Percentiles rank a stretch among this genome's conserved stretches.
Evolutionary conservation across 1,140 invertebrate species (phyloP).

Genomic region (Aphelenchoides fujianensis): DNA sequence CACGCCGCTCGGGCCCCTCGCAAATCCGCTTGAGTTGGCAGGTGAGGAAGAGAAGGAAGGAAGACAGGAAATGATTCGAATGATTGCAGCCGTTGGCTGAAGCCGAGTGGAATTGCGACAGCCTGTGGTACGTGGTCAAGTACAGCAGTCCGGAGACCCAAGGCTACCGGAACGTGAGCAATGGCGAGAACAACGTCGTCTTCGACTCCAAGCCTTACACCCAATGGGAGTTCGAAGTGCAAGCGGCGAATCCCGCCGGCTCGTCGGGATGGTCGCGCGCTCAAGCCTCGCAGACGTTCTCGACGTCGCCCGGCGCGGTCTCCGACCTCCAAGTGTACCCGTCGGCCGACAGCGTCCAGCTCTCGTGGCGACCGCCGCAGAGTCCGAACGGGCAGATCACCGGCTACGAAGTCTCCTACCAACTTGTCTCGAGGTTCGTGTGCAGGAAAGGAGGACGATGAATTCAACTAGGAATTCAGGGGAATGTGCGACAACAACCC

Average conservation of each 20-base stretch:
- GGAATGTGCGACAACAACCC: slow-evolving; percentile 60
- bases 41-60: slow-evolving; percentile 24
- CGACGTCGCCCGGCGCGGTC: slow-evolving; percentile 57
- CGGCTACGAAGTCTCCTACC: slow-evolving; percentile 61
- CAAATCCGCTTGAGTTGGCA: slow-evolving; percentile 59
- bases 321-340: slow-evolving; percentile 52
- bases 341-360: slow-evolving; percentile 55
- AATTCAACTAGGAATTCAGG: slow-evolving; percentile 30
- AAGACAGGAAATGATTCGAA: slow-evolving; percentile 27
- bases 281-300: slow-evolving; percentile 52
- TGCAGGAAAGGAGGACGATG: not conserved
- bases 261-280: slow-evolving; percentile 54
- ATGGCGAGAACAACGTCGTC: slow-evolving; percentile 50
- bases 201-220: slow-evolving; percentile 61
- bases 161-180: slow-evolving; percentile 57
- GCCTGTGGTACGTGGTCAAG: slow-evolving; percentile 61
- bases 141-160: slow-evolving; percentile 58
- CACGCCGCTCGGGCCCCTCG: slow-evolving; percentile 55
- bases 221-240: slow-evolving; percentile 60
- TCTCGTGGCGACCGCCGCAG: slow-evolving; percentile 56
- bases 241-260: slow-evolving; percentile 61
- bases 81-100: slow-evolving; percentile 55
- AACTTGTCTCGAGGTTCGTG: slow-evolving; percentile 52
- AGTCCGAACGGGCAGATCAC: slow-evolving; percentile 60
- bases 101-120: slow-evolving; percentile 61